phyloP scores from a whole-genome alignment of 1,140 invertebrate species.

The Drosophila elegans region DNA sequence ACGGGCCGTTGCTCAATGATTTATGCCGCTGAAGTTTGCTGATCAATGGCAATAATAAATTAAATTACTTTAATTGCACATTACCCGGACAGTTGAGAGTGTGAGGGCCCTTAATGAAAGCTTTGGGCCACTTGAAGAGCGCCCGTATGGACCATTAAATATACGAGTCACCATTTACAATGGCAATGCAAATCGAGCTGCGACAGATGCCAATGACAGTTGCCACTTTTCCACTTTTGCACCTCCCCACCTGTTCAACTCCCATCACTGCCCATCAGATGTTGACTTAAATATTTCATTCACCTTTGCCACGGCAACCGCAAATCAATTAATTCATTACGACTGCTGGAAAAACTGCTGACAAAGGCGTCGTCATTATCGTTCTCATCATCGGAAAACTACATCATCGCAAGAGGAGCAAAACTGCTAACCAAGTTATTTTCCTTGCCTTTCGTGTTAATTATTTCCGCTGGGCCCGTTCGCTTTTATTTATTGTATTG shows the following conservation, averaged over 20 bases:
- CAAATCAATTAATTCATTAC: slow-evolving; percentile 75
- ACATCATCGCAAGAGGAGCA: slow-evolving; percentile 21
- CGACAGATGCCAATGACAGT: slow-evolving; percentile 66
- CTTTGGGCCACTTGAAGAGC: slow-evolving; percentile 38
- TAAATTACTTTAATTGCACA: slow-evolving; percentile 78
- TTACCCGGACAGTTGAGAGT: slow-evolving; percentile 54
- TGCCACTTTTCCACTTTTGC: slow-evolving; percentile 15
- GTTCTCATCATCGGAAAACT: slow-evolving; percentile 15
- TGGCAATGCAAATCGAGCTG: slow-evolving; percentile 55
- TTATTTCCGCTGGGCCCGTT: slow-evolving; percentile 66
- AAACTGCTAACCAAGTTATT: slow-evolving; percentile 70
- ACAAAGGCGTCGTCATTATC: slow-evolving; percentile 31
- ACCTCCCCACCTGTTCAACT: too few relatives aligned
- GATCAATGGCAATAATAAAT: slow-evolving; percentile 83
- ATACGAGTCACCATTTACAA: slow-evolving; percentile 69
- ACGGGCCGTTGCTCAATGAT: slow-evolving; percentile 64
- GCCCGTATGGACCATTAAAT: slow-evolving; percentile 49
- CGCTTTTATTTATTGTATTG: slow-evolving; percentile 71
- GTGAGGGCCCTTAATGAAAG: slow-evolving; percentile 8
- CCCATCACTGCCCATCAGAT: slow-evolving; percentile 5
- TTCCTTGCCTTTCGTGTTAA: slow-evolving; percentile 64
- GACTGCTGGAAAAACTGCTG: slow-evolving; percentile 57
- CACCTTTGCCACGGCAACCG: slow-evolving; percentile 45
- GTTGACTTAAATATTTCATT: slow-evolving; percentile 59
- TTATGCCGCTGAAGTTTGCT: slow-evolving; percentile 71